A percentile compares a stretch with the other conserved stretches of the same genome.
These are phyloP conservation scores for Callocephalon fimbriatum DNA, from an alignment of 2,113 vertebrate species.

Conservation along the genomic window DNA sequence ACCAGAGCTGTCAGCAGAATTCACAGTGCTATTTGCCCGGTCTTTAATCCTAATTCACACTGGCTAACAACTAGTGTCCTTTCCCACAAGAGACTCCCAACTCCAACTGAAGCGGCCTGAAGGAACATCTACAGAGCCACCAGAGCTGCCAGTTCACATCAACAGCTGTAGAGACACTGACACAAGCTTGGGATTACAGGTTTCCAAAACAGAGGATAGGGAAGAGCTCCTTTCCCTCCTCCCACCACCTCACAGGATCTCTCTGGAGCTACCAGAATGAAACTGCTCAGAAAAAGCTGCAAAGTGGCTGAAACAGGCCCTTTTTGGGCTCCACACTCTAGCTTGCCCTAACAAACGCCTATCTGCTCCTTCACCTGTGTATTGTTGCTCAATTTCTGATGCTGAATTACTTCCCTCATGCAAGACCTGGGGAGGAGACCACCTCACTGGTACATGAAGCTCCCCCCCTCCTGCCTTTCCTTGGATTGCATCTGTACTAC, in stretches of 20 bases:
- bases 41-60: neutral
- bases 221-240: neutral
- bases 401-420: neutral
- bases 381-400: neutral
- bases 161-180: neutral
- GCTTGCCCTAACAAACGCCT: neutral
- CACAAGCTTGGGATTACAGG: neutral
- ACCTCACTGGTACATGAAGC: neutral
- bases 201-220: neutral
- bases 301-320: neutral
- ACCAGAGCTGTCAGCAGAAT: neutral
- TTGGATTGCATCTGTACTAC: neutral
- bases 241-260: neutral
- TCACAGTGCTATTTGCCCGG: slow-evolving; percentile 24
- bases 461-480: neutral
- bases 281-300: neutral
- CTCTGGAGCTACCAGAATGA: neutral
- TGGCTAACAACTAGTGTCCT: neutral
- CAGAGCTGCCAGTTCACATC: neutral
- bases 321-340: neutral
- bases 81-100: neutral
- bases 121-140: neutral
- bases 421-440: neutral
- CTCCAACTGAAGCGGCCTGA: neutral
- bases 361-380: neutral